Evolutionary conservation across 2,797 vertebrate genomes (phyloP), one percentile per base, ranked within the genome.

Genomic region (Pagetopsis macropterus): DNA sequence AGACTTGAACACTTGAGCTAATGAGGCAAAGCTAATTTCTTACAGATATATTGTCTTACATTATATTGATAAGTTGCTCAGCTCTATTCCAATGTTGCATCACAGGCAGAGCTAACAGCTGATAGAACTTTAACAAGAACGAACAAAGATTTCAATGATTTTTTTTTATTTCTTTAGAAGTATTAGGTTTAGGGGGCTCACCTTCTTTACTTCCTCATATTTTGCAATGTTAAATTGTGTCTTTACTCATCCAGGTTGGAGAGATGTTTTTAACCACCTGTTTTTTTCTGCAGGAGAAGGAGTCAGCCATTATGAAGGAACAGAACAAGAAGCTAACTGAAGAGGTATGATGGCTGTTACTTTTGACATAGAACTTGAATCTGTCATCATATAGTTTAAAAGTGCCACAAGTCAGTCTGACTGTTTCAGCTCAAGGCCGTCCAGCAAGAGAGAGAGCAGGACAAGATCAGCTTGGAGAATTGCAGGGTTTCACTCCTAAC

Each of bases 341-440:
- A 76, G 71, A 89, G 84, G 92, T 91, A 51, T 13, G 9, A 45
- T 55, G 3, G 50, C 19, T 43, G 3, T 49, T 51, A 41, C 14
- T 48, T 70, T 57, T 61, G 16, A 56, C n/a, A 0, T 15, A 48
- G 49, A 55, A 3, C 16, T 66, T n/a, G 5, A 31, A 56, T 43
- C 4, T 16, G 21, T 44, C 58, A 12, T 48, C 3, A 17, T 67
- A 8, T 40, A 14, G 37, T 19, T 27, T 52, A 45, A 16, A 52
- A 31, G 10, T 70, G 0, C 13, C 15, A 21, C 72, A 48, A 27
- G 4, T 41, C 10, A 16, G 58, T 62, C 6, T 19, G 16, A 40
- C 17, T 4, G 40, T 75, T 67, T 66, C 70, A 93, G 91, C 51
- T 91, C 11, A 84, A 73, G 44, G 70, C 9, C 3, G 51, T 89